phyloP scores from a whole-genome alignment of 1,140 invertebrate species.

The Heliconius hewitsoni region DNA sequence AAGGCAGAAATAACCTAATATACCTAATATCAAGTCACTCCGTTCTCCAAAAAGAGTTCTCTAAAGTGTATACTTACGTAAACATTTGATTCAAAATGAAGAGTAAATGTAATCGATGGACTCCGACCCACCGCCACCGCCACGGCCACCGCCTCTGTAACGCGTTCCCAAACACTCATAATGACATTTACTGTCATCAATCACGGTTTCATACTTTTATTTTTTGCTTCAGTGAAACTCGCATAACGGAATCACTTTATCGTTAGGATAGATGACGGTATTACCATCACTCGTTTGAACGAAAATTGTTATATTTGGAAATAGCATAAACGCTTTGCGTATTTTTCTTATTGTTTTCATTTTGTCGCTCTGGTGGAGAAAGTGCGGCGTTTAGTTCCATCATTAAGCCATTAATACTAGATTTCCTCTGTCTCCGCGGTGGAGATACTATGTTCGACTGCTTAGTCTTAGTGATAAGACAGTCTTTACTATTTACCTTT shows the following conservation, averaged over 20 bases:
- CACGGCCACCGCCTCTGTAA: background rate
- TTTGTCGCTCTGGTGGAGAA: too few species aligned
- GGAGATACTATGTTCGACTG: too few species aligned
- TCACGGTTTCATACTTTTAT: background rate
- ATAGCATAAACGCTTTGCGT: background rate
- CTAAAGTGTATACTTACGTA: too few species aligned
- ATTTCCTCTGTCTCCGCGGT: too few species aligned
- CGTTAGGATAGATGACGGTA: background rate
- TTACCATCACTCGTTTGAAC: background rate
- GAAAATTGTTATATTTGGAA: background rate
- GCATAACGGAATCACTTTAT: background rate
- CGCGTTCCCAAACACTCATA: background rate
- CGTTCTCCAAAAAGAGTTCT: too few species aligned
- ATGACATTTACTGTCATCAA: background rate
- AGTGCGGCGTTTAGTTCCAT: too few species aligned
- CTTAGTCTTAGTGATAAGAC: too few species aligned
- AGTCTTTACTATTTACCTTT: too few species aligned
- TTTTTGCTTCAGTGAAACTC: background rate
- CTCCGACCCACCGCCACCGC: background rate
- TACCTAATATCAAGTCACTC: too few species aligned
- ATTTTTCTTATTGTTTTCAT: background rate
- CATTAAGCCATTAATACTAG: too few species aligned
- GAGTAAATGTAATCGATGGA: background rate
- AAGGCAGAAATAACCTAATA: too few species aligned
- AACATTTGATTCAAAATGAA: too few species aligned